A percentile compares a stretch with the other conserved stretches of the same genome.
Evolutionary conservation across 1,140 invertebrate species (phyloP).

Genomic region (Leptopilina clavipes): DNA sequence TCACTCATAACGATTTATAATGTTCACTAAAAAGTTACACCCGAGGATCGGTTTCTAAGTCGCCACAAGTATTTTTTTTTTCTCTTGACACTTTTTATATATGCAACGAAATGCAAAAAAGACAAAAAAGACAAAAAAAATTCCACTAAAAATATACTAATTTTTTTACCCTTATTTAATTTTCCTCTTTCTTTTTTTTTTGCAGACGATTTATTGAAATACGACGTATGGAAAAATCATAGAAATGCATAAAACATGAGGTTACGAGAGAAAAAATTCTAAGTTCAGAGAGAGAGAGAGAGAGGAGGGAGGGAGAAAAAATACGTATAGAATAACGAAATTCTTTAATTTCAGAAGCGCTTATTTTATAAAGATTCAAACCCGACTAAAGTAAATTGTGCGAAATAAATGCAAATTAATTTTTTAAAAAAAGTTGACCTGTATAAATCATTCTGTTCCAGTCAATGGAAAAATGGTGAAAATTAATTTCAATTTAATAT

Average conservation of each 20-base stretch:
- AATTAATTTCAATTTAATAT: slow-evolving; percentile 4
- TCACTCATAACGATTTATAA: slow-evolving; percentile 16
- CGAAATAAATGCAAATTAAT: slow-evolving; percentile 1
- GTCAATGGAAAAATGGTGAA: neutral
- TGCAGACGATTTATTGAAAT: too few relatives aligned
- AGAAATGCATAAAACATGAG: neutral
- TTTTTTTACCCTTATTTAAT: too few relatives aligned
- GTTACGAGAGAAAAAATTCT: neutral
- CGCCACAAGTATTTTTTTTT: neutral
- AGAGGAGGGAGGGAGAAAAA: neutral
- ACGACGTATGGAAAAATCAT: neutral
- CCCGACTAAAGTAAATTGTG: neutral
- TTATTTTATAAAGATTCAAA: neutral
- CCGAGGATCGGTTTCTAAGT: slow-evolving; percentile 2
- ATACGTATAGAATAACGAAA: neutral
- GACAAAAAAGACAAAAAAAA: too few relatives aligned
- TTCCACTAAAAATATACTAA: too few relatives aligned
- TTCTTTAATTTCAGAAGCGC: neutral
- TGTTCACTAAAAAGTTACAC: neutral
- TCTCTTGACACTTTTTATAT: neutral
- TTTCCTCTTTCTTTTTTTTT: too few relatives aligned
- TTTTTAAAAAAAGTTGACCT: neutral
- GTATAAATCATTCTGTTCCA: neutral
- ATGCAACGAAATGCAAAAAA: too few relatives aligned
- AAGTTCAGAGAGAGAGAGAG: neutral